Conservation (phyloP, 1,140 invertebrate species). For the Zaprionus africanus region DNA sequence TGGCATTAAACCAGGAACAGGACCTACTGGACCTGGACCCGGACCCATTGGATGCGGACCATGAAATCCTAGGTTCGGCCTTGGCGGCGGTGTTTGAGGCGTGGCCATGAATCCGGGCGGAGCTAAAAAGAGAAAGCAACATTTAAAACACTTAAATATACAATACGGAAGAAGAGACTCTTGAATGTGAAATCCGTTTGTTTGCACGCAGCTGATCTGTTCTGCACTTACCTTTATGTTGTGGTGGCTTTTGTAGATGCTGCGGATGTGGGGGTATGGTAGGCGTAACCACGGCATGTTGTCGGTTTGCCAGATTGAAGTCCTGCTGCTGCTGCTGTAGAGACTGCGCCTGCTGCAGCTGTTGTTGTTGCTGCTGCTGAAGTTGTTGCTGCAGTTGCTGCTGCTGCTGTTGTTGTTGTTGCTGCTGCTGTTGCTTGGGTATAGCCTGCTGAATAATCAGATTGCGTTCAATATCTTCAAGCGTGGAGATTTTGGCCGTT, state of each 20-base stretch:
- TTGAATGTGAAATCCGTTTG: not conserved
- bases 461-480: conserved; percentile 83
- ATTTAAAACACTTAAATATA: not conserved
- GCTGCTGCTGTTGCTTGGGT: conserved; percentile 48
- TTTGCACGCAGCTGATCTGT: not conserved
- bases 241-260: conserved; percentile 50
- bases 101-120: conserved; percentile 69
- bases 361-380: conserved; percentile 39
- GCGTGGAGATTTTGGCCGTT: conserved; percentile 71
- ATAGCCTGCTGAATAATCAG: conserved; percentile 79
- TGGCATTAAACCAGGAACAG: conserved; percentile 69
- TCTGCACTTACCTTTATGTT: conserved; percentile 59
- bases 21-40: conserved; percentile 51
- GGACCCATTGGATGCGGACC: conserved; percentile 62
- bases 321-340: conserved; percentile 50
- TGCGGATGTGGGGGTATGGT: conserved; percentile 55
- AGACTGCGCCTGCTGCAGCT: conserved; percentile 23
- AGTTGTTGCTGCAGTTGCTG: conserved; percentile 16
- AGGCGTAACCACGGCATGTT: conserved; percentile 58
- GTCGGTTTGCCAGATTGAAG: conserved; percentile 60
- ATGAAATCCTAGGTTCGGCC: conserved; percentile 64
- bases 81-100: conserved; percentile 68
- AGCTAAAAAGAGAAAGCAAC: conserved; percentile 34
- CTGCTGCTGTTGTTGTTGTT: conserved; percentile 44
- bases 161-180: not conserved